Evolutionary conservation across 2,113 vertebrate species (phyloP), one percentile per base, ranked within the genome.

Genomic region (Ceyx cyanopectus): DNA sequence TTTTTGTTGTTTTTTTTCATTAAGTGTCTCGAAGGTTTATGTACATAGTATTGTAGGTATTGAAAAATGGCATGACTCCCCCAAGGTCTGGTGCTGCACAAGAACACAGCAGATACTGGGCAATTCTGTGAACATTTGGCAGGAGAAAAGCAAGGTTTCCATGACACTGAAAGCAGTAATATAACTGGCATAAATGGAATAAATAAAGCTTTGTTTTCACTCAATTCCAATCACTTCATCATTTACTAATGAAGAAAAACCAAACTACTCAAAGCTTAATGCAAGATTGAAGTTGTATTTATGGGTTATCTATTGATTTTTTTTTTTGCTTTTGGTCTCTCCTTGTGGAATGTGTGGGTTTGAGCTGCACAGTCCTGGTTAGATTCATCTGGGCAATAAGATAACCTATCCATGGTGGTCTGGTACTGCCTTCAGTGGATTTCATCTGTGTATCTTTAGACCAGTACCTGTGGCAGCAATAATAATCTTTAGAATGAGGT

Each of bases 201-300:
- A 37, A 37, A 37, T 37, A 37, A 37, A 10, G 37, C 46, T 83
- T 92, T 63, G 58, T 79, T 80, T 92, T 73, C 43, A 73, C 46
- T 54, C 5, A n/a, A 70, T 94, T 82, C 57, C 32, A 60, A 22
- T 34, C 50, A 73, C 32, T 85, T 89, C 56, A 82, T 85, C 51
- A 80, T 50, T 45, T 73, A 37, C 62, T 84, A 74, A 74, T 87
- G 70, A 84, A 85, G 79, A 87, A 66, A 22, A 37, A 10, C 37
- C 37, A 37, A 37, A 37, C 15, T 82, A 53, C 58, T 89, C 56
- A 94, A 91, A 95, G 63, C 56, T 87, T 89, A 87, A 65, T 57
- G 45, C 18, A 10, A 85, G 45, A 87, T 76, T 79, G 73, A 58
- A 62, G 15, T 15, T 57, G 51, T n/a, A 94, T 50, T 87, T 87